phyloP scores from a whole-genome alignment of 2,113 vertebrate species.

The Heterotis niloticus region DNA sequence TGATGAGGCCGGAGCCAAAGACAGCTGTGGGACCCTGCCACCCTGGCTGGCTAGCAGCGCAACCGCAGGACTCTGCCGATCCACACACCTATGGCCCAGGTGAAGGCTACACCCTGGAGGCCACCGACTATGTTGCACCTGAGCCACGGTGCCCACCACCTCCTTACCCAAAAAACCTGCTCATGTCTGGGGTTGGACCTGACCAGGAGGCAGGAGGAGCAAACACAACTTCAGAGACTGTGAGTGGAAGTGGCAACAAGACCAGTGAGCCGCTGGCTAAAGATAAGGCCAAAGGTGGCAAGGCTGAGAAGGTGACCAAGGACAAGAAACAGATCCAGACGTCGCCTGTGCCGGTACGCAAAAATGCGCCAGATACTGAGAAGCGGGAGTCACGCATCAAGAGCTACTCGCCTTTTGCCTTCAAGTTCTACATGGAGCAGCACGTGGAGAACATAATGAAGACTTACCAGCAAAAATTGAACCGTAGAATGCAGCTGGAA shows the following conservation, averaged over 20 bases:
- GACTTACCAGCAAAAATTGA: constrained; percentile 95
- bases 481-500: constrained; percentile 86
- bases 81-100: constrained; percentile 68
- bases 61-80: constrained; percentile 67
- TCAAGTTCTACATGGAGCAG: constrained; percentile 99
- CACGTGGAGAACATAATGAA: constrained; percentile 97
- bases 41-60: constrained; percentile 81
- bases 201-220: constrained; percentile 65
- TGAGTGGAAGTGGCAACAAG: constrained; percentile 51
- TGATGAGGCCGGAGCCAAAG: constrained; percentile 92
- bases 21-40: constrained; percentile 94
- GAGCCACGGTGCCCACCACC: constrained; percentile 85
- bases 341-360: constrained; percentile 85
- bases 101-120: constrained; percentile 69
- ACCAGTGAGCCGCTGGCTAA: constrained; percentile 54
- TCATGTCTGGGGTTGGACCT: constrained; percentile 59
- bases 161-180: constrained; percentile 86
- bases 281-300: constrained; percentile 74
- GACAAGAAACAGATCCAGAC: constrained; percentile 98
- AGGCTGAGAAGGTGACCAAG: constrained; percentile 75
- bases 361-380: constrained; percentile 84
- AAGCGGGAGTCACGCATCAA: constrained; percentile 96
- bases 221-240: constrained; percentile 46
- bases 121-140: constrained; percentile 62
- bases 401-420: constrained; percentile 94